These are phyloP conservation scores for Altica lythri DNA, from an alignment of 2,888 invertebrate species.

Conservation along the genomic window DNA sequence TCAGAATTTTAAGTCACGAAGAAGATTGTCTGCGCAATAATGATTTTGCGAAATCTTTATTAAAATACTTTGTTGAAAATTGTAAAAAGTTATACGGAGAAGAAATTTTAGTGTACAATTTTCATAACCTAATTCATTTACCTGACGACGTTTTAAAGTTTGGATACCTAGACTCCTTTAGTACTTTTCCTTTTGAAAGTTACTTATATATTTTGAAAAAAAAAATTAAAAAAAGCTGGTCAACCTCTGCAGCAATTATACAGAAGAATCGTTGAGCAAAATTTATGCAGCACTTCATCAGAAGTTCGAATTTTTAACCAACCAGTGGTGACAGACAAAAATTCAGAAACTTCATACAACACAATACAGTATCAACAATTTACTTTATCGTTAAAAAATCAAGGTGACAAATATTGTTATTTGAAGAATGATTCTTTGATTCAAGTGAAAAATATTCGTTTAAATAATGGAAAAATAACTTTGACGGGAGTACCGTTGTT, in stretches of 20 bases:
- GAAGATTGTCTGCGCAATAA: constrained; percentile 25
- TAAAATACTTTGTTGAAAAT: constrained; percentile 32
- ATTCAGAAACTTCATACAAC: too few relatives aligned
- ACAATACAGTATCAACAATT: too few relatives aligned
- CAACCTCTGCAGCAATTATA: constrained; percentile 31
- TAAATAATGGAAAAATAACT: too few relatives aligned
- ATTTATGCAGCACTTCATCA: too few relatives aligned
- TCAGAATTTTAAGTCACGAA: constrained; percentile 32
- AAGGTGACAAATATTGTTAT: too few relatives aligned
- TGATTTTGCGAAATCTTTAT: constrained; percentile 31
- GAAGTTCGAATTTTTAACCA: too few relatives aligned
- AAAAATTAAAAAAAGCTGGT: constrained; percentile 31
- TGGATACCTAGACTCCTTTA: constrained; percentile 39
- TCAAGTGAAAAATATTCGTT: too few relatives aligned
- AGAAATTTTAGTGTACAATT: constrained; percentile 36
- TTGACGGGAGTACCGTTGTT: too few relatives aligned
- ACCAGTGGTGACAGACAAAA: too few relatives aligned
- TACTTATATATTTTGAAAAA: constrained; percentile 31
- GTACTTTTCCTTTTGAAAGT: constrained; percentile 36
- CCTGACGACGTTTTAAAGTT: constrained; percentile 32
- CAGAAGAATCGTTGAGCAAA: too few relatives aligned
- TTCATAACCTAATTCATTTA: constrained; percentile 40
- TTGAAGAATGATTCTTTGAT: too few relatives aligned
- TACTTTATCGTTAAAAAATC: too few relatives aligned
- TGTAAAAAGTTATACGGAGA: constrained; percentile 35